A percentile compares a stretch with the other conserved stretches of the same genome.
Evolutionary conservation across 1,140 invertebrate species (phyloP).

Genomic region (Reticulitermes speratus): DNA sequence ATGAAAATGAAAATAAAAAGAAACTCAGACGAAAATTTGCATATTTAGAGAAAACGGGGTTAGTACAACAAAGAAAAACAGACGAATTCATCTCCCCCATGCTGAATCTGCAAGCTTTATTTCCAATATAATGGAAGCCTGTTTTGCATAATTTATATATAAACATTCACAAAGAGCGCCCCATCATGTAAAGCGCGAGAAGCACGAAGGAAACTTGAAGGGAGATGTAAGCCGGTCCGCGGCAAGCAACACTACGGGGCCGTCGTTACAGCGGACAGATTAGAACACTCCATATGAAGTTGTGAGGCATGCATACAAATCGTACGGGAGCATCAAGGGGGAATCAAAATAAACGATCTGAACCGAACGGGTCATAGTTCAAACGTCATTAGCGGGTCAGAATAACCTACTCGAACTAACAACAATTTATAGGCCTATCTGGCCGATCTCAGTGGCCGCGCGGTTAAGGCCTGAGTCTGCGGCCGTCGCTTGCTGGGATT

Average conservation of each 20-base stretch:
- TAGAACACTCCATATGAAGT: not conserved
- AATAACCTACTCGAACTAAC: no score
- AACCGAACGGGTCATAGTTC: no score
- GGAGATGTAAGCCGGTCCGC: not conserved
- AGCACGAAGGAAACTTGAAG: not conserved
- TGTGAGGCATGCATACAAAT: not conserved
- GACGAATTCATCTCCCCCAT: constrained; percentile 32
- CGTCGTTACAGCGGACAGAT: not conserved
- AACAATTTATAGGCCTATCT: no score
- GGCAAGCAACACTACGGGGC: not conserved
- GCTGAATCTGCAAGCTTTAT: constrained; percentile 23
- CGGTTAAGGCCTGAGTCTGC: no score
- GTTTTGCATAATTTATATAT: constrained; percentile 37
- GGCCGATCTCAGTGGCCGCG: no score
- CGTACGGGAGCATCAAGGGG: not conserved
- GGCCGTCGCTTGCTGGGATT: no score
- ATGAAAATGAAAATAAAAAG: constrained; percentile 33
- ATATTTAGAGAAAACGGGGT: constrained; percentile 34
- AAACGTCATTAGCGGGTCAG: no score
- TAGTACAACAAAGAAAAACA: constrained; percentile 33
- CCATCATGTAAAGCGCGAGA: constrained; percentile 2
- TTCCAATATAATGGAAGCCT: constrained; percentile 35
- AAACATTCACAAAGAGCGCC: constrained; percentile 35
- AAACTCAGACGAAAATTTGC: constrained; percentile 37
- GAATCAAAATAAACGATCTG: not conserved